Evolutionary conservation across 2,888 invertebrate genomes (phyloP).

Genomic region (Diaperis boleti): DNA sequence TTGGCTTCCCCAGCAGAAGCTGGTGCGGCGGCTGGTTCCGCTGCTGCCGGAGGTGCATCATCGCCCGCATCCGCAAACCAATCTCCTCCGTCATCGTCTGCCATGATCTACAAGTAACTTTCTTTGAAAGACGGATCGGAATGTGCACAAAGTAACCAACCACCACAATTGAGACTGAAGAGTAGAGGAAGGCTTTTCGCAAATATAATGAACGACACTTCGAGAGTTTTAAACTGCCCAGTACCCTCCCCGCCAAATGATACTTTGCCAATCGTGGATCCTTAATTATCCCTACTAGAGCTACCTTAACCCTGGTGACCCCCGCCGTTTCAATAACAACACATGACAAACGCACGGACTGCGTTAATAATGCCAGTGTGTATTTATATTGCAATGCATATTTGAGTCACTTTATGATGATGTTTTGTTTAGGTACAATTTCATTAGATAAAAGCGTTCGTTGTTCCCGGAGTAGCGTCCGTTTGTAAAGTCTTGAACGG

Average conservation of each 20-base stretch:
- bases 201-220: conserved; percentile 54
- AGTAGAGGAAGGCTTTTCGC: conserved; percentile 17
- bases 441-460: neutral
- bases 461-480: neutral
- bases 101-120: conserved; percentile 38
- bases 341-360: conserved; percentile 15
- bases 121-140: neutral
- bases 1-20: conserved; percentile 55
- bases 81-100: conserved; percentile 48
- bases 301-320: conserved; percentile 50
- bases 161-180: conserved; percentile 7
- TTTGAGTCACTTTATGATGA: conserved; percentile 17
- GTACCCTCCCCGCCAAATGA: conserved; percentile 57
- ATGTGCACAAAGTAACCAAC: conserved; percentile 6
- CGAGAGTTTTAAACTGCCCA: conserved; percentile 61
- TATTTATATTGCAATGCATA: conserved; percentile 40
- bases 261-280: conserved; percentile 58
- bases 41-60: conserved; percentile 47
- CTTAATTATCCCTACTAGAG: conserved; percentile 48
- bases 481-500: conserved; percentile 15
- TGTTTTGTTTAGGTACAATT: conserved; percentile 20
- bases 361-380: conserved; percentile 29
- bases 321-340: conserved; percentile 21
- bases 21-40: conserved; percentile 45
- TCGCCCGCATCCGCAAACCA: conserved; percentile 51